Evolutionary conservation across 2,113 vertebrate species (phyloP).

Genomic region (Amia ocellicauda): DNA sequence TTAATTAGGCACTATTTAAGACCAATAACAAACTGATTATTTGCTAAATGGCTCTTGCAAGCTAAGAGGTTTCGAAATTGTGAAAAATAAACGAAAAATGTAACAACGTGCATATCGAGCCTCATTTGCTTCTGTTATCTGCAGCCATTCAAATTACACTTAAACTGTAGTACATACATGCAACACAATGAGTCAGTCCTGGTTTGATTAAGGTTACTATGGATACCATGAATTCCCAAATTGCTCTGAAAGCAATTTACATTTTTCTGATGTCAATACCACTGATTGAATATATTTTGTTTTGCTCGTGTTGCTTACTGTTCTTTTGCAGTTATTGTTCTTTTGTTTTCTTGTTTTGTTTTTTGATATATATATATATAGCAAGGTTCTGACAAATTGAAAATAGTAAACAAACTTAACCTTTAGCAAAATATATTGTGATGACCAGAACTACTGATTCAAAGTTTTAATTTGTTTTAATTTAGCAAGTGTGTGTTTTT

Average conservation of each 20-base stretch:
- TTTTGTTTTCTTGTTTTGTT: conserved; percentile 45
- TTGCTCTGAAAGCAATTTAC: conserved; percentile 26
- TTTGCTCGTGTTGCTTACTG: too few species aligned
- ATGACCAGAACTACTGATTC: too few species aligned
- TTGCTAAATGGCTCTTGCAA: conserved; percentile 74
- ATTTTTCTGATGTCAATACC: conserved; percentile 22
- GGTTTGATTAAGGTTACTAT: conserved; percentile 45
- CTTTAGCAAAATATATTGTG: too few species aligned
- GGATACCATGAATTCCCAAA: conserved; percentile 33
- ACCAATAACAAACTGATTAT: conserved; percentile 89
- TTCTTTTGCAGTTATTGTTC: too few species aligned
- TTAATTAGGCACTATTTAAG: conserved; percentile 91
- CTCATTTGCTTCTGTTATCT: conserved; percentile 24
- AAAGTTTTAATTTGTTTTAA: too few species aligned
- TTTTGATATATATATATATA: conserved; percentile 50
- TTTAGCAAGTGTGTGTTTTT: too few species aligned
- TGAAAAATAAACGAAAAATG: not conserved
- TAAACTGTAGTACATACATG: conserved; percentile 25
- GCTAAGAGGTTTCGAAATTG: conserved; percentile 30
- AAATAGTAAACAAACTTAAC: too few species aligned
- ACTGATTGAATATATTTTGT: conserved; percentile 48
- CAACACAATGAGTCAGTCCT: conserved; percentile 37
- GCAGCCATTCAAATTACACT: conserved; percentile 24
- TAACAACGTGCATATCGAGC: conserved; percentile 26
- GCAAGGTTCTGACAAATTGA: too few species aligned